Evolutionary conservation across 2,113 vertebrate species (phyloP), one percentile per base, ranked within the genome.

Genomic region (Ibidorhyncha struthersii): DNA sequence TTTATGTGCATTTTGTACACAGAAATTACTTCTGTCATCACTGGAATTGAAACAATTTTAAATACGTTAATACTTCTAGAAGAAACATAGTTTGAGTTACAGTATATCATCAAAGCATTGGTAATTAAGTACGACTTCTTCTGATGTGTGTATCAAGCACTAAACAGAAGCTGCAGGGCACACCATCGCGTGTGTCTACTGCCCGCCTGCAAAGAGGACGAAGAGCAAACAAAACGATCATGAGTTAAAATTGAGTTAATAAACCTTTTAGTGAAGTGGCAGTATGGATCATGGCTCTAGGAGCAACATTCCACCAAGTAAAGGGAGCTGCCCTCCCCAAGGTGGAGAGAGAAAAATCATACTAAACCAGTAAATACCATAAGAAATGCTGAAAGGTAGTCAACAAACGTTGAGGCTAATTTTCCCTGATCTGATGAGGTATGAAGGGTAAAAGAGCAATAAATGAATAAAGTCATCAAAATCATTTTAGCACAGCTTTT

Each of bases 231-330:
- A 47, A 80, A 80, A 12, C 19, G 15, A 47, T 8, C 3, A 3
- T 4, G 34, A 90, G 30, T 36, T 52, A 66, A 72, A 62, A 30
- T 2, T 62, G 8, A 62, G 49, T 45, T 47, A 53, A 40, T 45
- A 30, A 36, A 26, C 6, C 17, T 50, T 30, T 45, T 32, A 23
- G n/a, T 7, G 36, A 87, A 62, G 30, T 25, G 6, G 36, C 1
- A 1, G 14, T 22, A 36, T 0, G 4, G 47, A 49, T 40, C 26
- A 36, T 0, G 4, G 25, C 14, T 82, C 32, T 25, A 11, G 6
- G 5, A 38, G 41, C 77, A 76, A 56, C 1, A 2, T 38, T 50
- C 21, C 15, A 49, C 13, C 26, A 58, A 50, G 32, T 17, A 22
- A 53, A 16, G 29, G 23, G 7, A 13, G 15, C 6, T 43, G 27